Evolutionary conservation across 2,888 invertebrate species (phyloP), one percentile per base, ranked within the genome.

Genomic region (Stegana nigrithorax): DNA sequence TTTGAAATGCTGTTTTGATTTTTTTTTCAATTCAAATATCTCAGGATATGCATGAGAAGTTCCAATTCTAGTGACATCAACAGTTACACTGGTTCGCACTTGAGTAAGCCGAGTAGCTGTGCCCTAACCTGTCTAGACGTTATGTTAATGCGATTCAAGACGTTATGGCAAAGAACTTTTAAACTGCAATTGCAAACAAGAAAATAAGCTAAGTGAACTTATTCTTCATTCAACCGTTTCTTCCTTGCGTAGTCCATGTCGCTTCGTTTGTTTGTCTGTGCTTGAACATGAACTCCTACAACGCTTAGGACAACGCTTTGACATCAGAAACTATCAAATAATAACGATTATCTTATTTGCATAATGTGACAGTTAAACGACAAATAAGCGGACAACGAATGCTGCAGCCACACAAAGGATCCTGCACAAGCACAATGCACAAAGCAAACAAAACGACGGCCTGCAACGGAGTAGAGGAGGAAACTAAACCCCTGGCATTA

Each of bases 291-390:
- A 47, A 47, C 47, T 21, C 23, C 25, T 4, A 25, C 23, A 25
- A n/a, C 45, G 25, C 21, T 67, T 64, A 62, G 65, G 66, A 68
- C 39, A 25, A n/a, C 58, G 39, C 36, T 67, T 73, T 74, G 80
- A 80, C 78, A 80, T 73, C 73, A 70, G 73, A 78, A 78, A 79
- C 78, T 73, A 75, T 75, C 78, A 75, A 79, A 79, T 79, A 79
- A 78, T 77, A 73, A 75, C 71, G 76, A 75, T 75, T 78, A 78
- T 77, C 73, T 72, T 67, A 73, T 78, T 78, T 80, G 73, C 78
- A 78, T 79, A 73, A 75, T 75, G 70, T 73, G 72, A 70, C 73
- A 74, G 74, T 73, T 74, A 76, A 73, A 62, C 72, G 75, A 80
- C 74, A 76, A 78, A 75, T 70, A 78, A 73, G 71, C 73, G 55